A percentile compares a stretch with the other conserved stretches of the same genome.
Conservation (phyloP, 2,113 vertebrate species). For the Cricetomys ansorgei region DNA sequence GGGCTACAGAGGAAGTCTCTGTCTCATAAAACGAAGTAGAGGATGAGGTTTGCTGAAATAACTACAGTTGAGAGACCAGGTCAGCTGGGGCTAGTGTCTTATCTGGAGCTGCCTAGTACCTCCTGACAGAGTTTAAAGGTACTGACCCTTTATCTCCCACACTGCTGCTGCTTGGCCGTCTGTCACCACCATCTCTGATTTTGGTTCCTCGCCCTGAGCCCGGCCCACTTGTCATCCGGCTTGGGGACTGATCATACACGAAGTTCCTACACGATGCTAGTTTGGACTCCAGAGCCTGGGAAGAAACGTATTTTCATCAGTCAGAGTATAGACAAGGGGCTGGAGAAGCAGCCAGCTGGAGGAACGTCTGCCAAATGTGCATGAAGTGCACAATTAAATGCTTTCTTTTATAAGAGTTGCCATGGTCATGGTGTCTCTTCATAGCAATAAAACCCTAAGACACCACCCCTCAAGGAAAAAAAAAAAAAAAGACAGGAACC, state of each 20-base stretch:
- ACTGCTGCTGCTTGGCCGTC: constrained; percentile 82
- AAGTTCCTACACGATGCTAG: constrained; percentile 97
- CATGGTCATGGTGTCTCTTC: too few species aligned
- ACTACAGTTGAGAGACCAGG: background rate
- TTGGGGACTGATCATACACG: constrained; percentile 92
- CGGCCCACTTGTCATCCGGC: constrained; percentile 81
- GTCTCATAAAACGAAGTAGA: background rate
- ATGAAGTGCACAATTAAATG: too few species aligned
- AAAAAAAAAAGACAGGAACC: too few species aligned
- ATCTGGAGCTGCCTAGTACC: too few species aligned
- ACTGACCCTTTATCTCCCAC: constrained; percentile 93
- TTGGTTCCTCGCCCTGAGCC: constrained; percentile 80
- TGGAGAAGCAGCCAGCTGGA: background rate
- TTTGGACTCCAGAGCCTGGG: constrained; percentile 97
- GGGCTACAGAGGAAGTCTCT: background rate
- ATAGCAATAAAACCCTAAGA: too few species aligned
- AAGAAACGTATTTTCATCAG: background rate
- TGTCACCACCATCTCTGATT: constrained; percentile 88
- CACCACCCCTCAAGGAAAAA: too few species aligned
- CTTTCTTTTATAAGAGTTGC: too few species aligned
- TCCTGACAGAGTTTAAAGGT: background rate
- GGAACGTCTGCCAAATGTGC: too few species aligned
- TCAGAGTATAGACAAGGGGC: background rate
- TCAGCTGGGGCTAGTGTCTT: background rate
- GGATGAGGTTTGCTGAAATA: background rate